These are phyloP conservation scores for Spisula subtruncata DNA, from an alignment of 2,888 invertebrate species.

Conservation along the genomic window DNA sequence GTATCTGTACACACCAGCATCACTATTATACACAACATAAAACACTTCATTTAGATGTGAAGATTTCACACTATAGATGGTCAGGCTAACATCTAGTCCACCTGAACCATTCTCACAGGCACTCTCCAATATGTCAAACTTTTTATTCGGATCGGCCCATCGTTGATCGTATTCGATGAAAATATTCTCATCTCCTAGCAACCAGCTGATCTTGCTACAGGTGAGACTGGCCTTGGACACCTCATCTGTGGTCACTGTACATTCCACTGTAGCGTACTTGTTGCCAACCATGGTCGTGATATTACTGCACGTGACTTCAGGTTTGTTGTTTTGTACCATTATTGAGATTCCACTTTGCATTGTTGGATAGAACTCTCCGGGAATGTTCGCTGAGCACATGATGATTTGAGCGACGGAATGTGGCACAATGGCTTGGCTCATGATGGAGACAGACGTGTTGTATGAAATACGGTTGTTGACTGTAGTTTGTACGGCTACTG, in stretches of 20 bases:
- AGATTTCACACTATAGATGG: neutral
- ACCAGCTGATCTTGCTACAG: conserved; percentile 21
- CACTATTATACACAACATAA: neutral
- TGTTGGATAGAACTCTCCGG: conserved; percentile 6
- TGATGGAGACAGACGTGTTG: neutral
- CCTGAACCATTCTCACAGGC: neutral
- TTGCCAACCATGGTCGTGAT: neutral
- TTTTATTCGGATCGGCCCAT: conserved; percentile 19
- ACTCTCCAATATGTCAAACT: conserved; percentile 18
- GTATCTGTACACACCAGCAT: neutral
- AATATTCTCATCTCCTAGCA: neutral
- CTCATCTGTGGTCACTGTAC: neutral
- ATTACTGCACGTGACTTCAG: neutral
- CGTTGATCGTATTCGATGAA: conserved; percentile 16
- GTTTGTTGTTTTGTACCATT: neutral
- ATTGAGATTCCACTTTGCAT: neutral
- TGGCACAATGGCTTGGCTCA: neutral
- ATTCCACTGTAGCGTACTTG: neutral
- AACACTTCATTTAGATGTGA: neutral
- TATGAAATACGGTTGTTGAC: neutral
- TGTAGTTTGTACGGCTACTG: neutral
- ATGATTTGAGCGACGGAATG: neutral
- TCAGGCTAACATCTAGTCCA: neutral
- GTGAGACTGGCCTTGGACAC: neutral
- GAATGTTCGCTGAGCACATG: conserved; percentile 21